Evolutionary conservation across 2,113 vertebrate genomes (phyloP), one percentile per base, ranked within the genome.

Genomic region (Anguilla japonica): DNA sequence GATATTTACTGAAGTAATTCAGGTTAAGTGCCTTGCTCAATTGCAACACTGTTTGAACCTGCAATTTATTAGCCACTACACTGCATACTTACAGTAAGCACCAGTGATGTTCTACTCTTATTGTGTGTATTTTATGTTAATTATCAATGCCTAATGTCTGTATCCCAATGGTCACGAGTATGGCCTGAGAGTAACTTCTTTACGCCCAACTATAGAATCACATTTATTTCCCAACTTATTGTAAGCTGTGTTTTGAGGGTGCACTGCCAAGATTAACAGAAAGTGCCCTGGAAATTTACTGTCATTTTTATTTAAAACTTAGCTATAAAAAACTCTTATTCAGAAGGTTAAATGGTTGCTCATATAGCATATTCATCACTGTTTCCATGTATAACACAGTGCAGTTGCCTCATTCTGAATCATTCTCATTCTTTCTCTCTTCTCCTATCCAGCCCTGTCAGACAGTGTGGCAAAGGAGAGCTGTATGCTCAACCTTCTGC

Each of bases 401-500:
- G 34, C 71, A 75, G 71, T 13, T 34, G 26, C 26, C 71, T 75
- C 9, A 13, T 3, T 4, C 13, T 84, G 3, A 87, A 18, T 5
- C 86, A 90, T 56, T 85, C n/a, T 83, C 14, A 87, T 15, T 5
- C 86, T 90, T 56, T 85, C n/a, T 83, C 14, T 91, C 18, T 41
- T 89, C 43, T 83, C 40, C 87, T 8, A 0, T 95, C 83, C 91
- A 97, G 98, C 97, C 41, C 96, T 99, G 90, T 98, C 98, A 57
- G 98, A 99, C 83, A 98, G 98, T 0, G 97, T 99, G 82, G 98
- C 98, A 87, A 99, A 99, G 94, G 98, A 99, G 92, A 99, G 98
- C 95, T 99, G 98, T 86, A 99, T 99, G 98, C 91, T 99, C 90
- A 98, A 99, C 91, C 88, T 99, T 39, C 95, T 99, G 91, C 95